Base-by-base conservation (phyloP, 30 jellyfish, hydroid and myxozoan genomes). In the Aurelia aurita complex sp. Pacific region DNA sequence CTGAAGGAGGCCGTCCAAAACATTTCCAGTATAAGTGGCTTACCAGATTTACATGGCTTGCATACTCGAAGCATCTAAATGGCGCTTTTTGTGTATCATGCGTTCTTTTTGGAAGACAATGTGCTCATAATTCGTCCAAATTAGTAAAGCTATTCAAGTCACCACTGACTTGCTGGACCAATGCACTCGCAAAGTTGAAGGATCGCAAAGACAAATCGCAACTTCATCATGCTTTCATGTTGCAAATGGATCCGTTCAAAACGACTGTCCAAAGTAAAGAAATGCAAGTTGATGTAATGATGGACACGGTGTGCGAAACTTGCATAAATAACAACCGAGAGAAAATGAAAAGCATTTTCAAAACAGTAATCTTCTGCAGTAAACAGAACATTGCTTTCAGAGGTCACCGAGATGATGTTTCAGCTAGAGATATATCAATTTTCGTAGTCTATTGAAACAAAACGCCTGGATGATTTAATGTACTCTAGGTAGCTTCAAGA, bases 61-160 rank as follows among this genome's bases (percentile, higher is more conserved):
- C 82, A 38, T 80, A 80, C 35, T 80, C 90, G 40, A 38, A 40
- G 15, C n/a, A 10, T 29, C 9, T 35, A 35, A 74, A 80, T 80
- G 82, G 82, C 29, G 82, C 90, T 52, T 80, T 65, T 53, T 80
- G 90, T 54, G 67, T 80, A 33, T 73, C 90, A 5, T 64, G 83
- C 35, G 72, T 68, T 46, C 19, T 76, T 32, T 76, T 59, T 76
- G 83, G 83, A 33, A 18, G 83, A 43, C 40, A 40, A 11, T 15
- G 38, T 6, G 76, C 57, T 18, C n/a, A n/a, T n/a, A n/a, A n/a
- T n/a, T n/a, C n/a, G n/a, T 18, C 75, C 12, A 76, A 52, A 72
- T 42, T 51, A 10, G 68, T n/a, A n/a, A n/a, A n/a, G n/a, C n/a
- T n/a, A n/a, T n/a, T n/a, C n/a, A n/a, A n/a, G n/a, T n/a, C n/a